A percentile compares a stretch with the other conserved stretches of the same genome.
Evolutionary conservation across 1,140 invertebrate genomes (phyloP).

Genomic region (Zaprionus ghesquierei): DNA sequence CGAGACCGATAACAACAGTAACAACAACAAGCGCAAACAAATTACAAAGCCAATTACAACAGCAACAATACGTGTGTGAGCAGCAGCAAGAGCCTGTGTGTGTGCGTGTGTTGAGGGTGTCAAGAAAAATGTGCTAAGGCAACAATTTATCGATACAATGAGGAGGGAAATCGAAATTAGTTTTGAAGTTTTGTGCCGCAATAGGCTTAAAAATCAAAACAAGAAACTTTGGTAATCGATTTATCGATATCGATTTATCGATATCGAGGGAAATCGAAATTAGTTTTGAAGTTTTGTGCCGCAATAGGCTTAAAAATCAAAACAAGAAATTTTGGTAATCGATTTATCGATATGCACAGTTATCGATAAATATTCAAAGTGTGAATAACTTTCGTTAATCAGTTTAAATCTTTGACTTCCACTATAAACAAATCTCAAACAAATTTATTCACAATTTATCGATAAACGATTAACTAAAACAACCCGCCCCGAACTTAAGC

Average conservation of each 20-base stretch:
- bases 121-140: not conserved
- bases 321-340: not conserved
- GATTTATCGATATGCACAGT: not conserved
- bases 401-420: too few relatives aligned
- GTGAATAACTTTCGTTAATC: too few relatives aligned
- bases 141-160: not conserved
- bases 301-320: not conserved
- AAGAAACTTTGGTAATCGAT: not conserved
- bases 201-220: not conserved
- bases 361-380: too few relatives aligned
- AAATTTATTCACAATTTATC: not conserved
- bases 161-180: not conserved
- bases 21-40: slow-evolving; percentile 6
- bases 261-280: not conserved
- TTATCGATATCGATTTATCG: not conserved
- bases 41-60: slow-evolving; percentile 26
- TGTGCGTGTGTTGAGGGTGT: not conserved
- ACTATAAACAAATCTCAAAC: too few relatives aligned
- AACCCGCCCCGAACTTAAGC: too few relatives aligned
- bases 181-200: not conserved
- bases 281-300: too few relatives aligned
- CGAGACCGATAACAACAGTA: not conserved
- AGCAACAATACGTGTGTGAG: not conserved
- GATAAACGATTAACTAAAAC: not conserved
- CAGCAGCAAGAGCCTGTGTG: not conserved